Evolutionary conservation across 2,888 invertebrate genomes (phyloP).

Genomic region (Herminia tarsipennalis): DNA sequence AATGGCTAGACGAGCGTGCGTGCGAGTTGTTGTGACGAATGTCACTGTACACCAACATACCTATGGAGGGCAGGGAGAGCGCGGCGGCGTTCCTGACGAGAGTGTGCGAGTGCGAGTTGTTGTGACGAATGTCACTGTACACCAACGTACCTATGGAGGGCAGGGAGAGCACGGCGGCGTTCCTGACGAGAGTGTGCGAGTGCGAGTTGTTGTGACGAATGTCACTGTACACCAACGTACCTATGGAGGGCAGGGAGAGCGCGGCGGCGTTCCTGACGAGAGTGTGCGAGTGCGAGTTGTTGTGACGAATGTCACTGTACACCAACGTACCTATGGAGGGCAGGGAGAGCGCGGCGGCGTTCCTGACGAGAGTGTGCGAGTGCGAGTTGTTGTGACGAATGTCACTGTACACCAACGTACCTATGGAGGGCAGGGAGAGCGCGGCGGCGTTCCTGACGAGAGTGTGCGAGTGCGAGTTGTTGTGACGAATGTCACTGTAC

Average conservation of each 20-base stretch:
- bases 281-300: slow-evolving; percentile 35
- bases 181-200: slow-evolving; percentile 25
- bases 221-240: too few species aligned
- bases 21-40: too few species aligned
- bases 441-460: slow-evolving; percentile 27
- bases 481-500: too few species aligned
- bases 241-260: slow-evolving; percentile 66
- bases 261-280: slow-evolving; percentile 27
- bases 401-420: too few species aligned
- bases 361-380: slow-evolving; percentile 25
- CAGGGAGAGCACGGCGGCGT: slow-evolving; percentile 51
- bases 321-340: slow-evolving; percentile 67
- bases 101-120: slow-evolving; percentile 35
- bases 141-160: slow-evolving; percentile 67
- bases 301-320: too few species aligned
- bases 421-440: slow-evolving; percentile 66
- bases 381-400: slow-evolving; percentile 34
- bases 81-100: slow-evolving; percentile 27
- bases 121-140: too few species aligned
- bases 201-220: slow-evolving; percentile 34
- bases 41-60: too few species aligned
- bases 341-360: slow-evolving; percentile 51
- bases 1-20: too few species aligned
- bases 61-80: slow-evolving; percentile 57
- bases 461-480: slow-evolving; percentile 35